Evolutionary conservation across 2,113 vertebrate genomes (phyloP).

Genomic region (Colaptes auratus): DNA sequence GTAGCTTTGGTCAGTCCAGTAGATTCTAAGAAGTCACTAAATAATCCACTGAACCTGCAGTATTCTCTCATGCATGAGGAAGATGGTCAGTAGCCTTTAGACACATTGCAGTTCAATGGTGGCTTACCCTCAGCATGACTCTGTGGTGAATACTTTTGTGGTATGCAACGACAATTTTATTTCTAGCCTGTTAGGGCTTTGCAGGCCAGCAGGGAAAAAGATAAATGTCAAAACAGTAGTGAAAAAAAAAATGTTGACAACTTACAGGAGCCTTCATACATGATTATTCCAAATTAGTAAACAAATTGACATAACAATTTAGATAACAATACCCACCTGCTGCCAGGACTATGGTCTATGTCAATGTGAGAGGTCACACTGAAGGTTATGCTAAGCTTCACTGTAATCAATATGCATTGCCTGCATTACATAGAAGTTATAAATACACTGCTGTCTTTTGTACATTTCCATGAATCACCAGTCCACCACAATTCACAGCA

Average conservation of each 20-base stretch:
- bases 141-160: not conserved
- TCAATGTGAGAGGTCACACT: not conserved
- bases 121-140: not conserved
- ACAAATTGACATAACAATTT: constrained; percentile 1
- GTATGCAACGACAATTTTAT: not conserved
- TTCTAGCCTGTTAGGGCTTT: not conserved
- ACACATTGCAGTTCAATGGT: not conserved
- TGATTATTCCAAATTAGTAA: not conserved
- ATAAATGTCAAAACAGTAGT: not conserved
- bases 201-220: not conserved
- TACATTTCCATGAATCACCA: not conserved
- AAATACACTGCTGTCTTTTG: not conserved
- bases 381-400: not conserved
- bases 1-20: not conserved
- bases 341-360: not conserved
- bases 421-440: not conserved
- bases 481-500: not conserved
- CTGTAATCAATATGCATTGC: not conserved
- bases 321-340: not conserved
- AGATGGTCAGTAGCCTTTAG: not conserved
- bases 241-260: not conserved
- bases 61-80: not conserved
- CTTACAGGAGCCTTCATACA: constrained; percentile 4
- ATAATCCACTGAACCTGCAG: not conserved
- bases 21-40: not conserved